phyloP scores from a whole-genome alignment of 2,797 vertebrate species.

The Cyprinodon diabolis region DNA sequence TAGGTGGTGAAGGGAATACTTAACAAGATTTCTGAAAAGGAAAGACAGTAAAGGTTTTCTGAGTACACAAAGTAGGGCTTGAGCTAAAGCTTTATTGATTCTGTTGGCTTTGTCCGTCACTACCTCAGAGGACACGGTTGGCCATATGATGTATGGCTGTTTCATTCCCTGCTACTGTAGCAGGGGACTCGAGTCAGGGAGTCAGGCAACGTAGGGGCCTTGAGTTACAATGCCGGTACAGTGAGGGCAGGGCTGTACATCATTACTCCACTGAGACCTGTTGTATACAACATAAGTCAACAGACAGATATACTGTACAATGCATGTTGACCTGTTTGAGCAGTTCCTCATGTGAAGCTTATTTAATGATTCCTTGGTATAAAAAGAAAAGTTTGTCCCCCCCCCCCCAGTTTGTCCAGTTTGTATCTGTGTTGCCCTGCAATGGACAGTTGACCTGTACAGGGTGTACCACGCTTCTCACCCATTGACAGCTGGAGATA shows the following conservation, averaged over 20 bases:
- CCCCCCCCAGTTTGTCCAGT: no score
- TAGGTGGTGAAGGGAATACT: constrained; percentile 14
- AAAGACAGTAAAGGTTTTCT: constrained; percentile 45
- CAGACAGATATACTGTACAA: constrained; percentile 32
- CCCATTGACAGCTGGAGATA: no score
- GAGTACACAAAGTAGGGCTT: constrained; percentile 55
- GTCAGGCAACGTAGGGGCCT: constrained; percentile 57
- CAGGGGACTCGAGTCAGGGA: constrained; percentile 60
- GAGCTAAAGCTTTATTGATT: constrained; percentile 74
- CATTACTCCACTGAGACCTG: constrained; percentile 53
- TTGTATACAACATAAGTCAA: constrained; percentile 21
- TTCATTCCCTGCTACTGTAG: constrained; percentile 47
- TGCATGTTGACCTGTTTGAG: constrained; percentile 54
- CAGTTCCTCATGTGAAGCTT: constrained; percentile 29
- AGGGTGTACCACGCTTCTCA: no score
- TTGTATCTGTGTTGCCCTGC: no score
- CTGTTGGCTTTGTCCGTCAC: constrained; percentile 68
- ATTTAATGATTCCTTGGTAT: constrained; percentile 20
- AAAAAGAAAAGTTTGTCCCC: no score
- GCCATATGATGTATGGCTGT: constrained; percentile 71
- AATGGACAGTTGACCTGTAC: no score
- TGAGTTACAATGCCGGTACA: constrained; percentile 46
- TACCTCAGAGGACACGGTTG: constrained; percentile 66
- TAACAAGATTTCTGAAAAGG: constrained; percentile 37
- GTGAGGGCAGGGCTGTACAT: constrained; percentile 46